A percentile compares a stretch with the other conserved stretches of the same genome.
Evolutionary conservation across 2,113 vertebrate genomes (phyloP).

Genomic region (Protobothrops mucrosquamatus): DNA sequence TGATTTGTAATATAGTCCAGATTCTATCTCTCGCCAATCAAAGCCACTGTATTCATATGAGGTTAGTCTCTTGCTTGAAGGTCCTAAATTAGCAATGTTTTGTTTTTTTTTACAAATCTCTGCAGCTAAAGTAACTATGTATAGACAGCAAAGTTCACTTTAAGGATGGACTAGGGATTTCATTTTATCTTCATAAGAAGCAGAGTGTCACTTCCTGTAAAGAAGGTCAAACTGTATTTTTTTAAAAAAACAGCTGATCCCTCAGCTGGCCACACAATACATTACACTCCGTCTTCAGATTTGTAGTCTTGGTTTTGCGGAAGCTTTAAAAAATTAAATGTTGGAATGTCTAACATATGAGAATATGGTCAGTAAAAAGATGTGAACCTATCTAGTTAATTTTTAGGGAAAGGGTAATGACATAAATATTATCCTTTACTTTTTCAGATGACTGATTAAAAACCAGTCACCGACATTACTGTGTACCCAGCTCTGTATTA

Average conservation of each 20-base stretch:
- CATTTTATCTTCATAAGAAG: constrained; percentile 23
- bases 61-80: constrained; percentile 7
- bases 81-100: constrained; percentile 43
- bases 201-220: constrained; percentile 4
- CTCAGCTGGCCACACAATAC: not conserved
- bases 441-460: not conserved
- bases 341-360: not conserved
- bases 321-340: not conserved
- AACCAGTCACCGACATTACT: not conserved
- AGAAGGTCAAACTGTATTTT: constrained; percentile 13
- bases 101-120: constrained; percentile 33
- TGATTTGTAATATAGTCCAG: constrained; percentile 40
- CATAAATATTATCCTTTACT: not conserved
- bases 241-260: not conserved
- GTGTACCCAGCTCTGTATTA: not conserved
- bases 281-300: not conserved
- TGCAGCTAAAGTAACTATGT: not conserved
- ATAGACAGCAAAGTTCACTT: not conserved
- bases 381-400: not conserved
- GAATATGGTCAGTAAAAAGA: not conserved
- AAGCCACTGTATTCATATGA: constrained; percentile 40
- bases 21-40: constrained; percentile 32
- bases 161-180: constrained; percentile 10
- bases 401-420: not conserved
- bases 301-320: not conserved